phyloP scores from a whole-genome alignment of 2,888 invertebrate species.

The Eumerus sabulonum region DNA sequence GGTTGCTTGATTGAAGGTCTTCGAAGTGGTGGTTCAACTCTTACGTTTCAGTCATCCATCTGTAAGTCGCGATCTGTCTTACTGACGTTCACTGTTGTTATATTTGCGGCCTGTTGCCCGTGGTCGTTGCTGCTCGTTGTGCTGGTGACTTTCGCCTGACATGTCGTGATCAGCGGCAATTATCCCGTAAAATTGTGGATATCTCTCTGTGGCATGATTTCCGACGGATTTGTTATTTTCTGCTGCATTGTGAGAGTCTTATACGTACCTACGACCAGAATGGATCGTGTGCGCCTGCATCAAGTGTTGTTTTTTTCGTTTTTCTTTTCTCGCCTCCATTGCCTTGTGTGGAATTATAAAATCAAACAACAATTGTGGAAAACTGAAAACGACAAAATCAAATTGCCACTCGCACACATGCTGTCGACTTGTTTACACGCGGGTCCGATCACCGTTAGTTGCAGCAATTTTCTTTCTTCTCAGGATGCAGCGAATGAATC shows the following conservation, averaged over 20 bases:
- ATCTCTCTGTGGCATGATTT: constrained; percentile 68
- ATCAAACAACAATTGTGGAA: constrained; percentile 28
- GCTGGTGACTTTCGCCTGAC: constrained; percentile 66
- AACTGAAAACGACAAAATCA: constrained; percentile 46
- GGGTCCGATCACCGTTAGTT: constrained; percentile 64
- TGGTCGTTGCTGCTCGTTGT: constrained; percentile 17
- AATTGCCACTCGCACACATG: constrained; percentile 67
- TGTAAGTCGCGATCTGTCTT: constrained; percentile 58
- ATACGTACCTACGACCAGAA: constrained; percentile 23
- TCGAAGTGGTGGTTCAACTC: constrained; percentile 22
- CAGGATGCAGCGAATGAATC: no score
- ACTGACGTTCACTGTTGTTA: constrained; percentile 46
- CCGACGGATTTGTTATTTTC: constrained; percentile 66
- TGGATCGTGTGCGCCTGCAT: constrained; percentile 39
- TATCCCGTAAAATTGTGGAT: constrained; percentile 69
- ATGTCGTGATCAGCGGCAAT: constrained; percentile 68
- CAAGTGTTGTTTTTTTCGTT: constrained; percentile 31
- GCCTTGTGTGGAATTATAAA: constrained; percentile 24
- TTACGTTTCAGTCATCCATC: constrained; percentile 46
- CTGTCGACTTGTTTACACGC: constrained; percentile 67
- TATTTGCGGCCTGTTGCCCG: neutral
- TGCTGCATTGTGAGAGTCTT: constrained; percentile 24
- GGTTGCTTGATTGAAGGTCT: constrained; percentile 57
- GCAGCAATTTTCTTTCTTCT: no score
- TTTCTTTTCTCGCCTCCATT: constrained; percentile 53